phyloP scores from a whole-genome alignment of 2,797 vertebrate genomes.

The Babyrousa celebensis region DNA sequence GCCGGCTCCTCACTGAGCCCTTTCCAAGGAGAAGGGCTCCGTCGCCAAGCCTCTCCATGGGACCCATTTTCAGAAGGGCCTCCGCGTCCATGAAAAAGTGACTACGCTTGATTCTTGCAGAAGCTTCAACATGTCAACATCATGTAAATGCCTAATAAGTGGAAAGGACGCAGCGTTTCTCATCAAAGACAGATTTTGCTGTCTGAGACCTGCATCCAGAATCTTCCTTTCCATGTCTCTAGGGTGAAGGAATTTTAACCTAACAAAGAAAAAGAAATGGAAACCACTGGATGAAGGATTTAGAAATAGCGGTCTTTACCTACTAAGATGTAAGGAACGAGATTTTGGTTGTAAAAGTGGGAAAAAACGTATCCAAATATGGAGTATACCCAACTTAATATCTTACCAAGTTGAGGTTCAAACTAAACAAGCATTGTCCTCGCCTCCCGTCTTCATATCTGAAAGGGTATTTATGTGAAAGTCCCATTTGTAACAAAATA shows the following conservation, averaged over 20 bases:
- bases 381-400: not conserved
- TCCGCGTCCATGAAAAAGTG: not conserved
- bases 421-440: not conserved
- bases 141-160: not conserved
- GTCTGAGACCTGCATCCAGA: not conserved
- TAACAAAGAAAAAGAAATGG: not conserved
- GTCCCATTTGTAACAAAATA: not conserved
- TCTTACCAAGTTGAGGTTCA: not conserved
- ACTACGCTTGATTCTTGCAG: rapidly evolving
- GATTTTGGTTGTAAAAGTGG: too few species aligned
- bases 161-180: not conserved
- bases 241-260: not conserved
- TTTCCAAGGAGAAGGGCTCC: not conserved
- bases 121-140: rapidly evolving
- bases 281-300: not conserved
- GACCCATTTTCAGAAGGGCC: rapidly evolving
- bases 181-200: not conserved
- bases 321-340: not conserved
- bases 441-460: not conserved
- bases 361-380: not conserved
- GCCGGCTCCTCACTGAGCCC: not conserved
- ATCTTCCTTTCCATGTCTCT: not conserved
- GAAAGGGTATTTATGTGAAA: not conserved
- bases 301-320: not conserved
- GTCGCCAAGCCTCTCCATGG: rapidly evolving